These are phyloP conservation scores for Gryllus bimaculatus DNA, from an alignment of 1,140 invertebrate genomes.

Conservation along the genomic window DNA sequence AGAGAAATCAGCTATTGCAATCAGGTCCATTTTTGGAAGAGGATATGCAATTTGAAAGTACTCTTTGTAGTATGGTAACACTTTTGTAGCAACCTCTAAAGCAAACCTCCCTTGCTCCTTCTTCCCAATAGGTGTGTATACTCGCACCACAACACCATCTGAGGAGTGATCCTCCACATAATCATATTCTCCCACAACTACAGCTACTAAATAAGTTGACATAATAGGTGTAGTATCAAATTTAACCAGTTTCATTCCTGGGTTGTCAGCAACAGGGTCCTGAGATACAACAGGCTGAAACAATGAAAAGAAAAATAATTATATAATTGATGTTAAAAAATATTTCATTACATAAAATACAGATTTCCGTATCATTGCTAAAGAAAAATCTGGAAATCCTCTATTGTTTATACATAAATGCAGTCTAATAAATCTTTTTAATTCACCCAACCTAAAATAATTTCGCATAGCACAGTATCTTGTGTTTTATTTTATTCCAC, in stretches of 20 bases:
- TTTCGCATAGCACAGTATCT: too few species aligned
- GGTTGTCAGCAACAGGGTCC: constrained; percentile 36
- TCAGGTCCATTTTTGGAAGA: constrained; percentile 89
- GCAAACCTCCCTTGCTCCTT: constrained; percentile 88
- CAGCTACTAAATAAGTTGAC: constrained; percentile 92
- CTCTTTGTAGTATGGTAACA: constrained; percentile 85
- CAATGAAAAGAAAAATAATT: constrained; percentile 10
- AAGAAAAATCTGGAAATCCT: too few species aligned
- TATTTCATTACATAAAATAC: background rate
- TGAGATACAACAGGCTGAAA: constrained; percentile 54
- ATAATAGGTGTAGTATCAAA: constrained; percentile 88
- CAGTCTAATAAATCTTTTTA: too few species aligned
- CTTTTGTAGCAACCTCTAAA: constrained; percentile 72
- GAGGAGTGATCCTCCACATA: constrained; percentile 72
- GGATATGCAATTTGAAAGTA: constrained; percentile 94
- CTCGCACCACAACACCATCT: constrained; percentile 76
- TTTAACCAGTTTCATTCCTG: constrained; percentile 48
- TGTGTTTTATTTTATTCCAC: too few species aligned
- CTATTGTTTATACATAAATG: too few species aligned
- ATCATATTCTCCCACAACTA: constrained; percentile 90
- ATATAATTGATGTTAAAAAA: background rate
- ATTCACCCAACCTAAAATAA: too few species aligned
- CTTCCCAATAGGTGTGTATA: constrained; percentile 88
- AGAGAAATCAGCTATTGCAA: constrained; percentile 88
- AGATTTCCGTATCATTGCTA: too few species aligned